Evolutionary conservation across 2,797 vertebrate species (phyloP), one percentile per base, ranked within the genome.

Genomic region (Ciconia nigra): DNA sequence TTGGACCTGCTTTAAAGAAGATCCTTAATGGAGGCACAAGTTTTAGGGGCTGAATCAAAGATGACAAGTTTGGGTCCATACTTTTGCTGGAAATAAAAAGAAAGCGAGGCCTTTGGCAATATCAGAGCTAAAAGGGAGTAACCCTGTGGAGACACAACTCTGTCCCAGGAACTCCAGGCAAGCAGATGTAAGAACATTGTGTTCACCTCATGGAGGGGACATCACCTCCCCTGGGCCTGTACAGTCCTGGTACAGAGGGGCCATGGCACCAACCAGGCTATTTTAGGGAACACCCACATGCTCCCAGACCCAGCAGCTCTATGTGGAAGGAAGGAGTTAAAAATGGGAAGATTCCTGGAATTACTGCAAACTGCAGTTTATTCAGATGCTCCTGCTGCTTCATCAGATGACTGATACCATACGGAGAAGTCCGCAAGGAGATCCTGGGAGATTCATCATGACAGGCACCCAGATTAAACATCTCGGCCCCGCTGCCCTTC

Each of bases 81-180:
- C n/a, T 76, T 76, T 28, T 37, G 8, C 29, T 33, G 37, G 62
- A 51, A 79, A 87, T 8, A 28, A 66, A 88, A 49, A n/a, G 21
- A 29, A 57, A 88, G 46, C 0, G 0, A 81, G 61, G 49, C 18
- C n/a, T 91, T 86, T 41, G 37, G 65, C 69, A 87, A 31, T 21
- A 62, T 6, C 35, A 17, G 42, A 42, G 46, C 44, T 44, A 39
- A 31, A 82, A 62, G 26, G 62, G 26, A 79, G 7, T 3, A 67
- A 55, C 2, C 13, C 15, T 0, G 1, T 16, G 31, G 35, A 67
- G 44, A 58, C 0, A 6, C 2, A 1, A 65, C 52, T 92, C 55
- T 92, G 55, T 25, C 46, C 70, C 55, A 66, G 51, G 47, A 70
- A 24, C 19, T 74, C 17, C 2, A 13, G 66, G 39, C 54, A 58